These are phyloP conservation scores for Lamprologus sp. DNA, from an alignment of 2,113 vertebrate genomes.

Conservation along the genomic window DNA sequence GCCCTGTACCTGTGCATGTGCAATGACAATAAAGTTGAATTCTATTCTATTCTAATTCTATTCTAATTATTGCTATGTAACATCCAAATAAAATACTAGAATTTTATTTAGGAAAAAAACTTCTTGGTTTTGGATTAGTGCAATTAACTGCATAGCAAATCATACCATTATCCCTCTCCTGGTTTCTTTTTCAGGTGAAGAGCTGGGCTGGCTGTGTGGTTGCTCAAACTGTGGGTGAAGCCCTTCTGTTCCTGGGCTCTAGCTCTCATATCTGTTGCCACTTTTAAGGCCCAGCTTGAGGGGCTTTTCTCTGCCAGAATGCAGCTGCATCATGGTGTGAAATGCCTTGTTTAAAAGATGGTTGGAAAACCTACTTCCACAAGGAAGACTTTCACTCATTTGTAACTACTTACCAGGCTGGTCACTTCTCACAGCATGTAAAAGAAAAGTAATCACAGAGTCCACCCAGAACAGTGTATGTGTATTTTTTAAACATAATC, in stretches of 20 bases:
- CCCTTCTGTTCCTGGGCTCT: neutral
- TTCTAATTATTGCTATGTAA: neutral
- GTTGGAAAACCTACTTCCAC: neutral
- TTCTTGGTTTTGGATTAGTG: neutral
- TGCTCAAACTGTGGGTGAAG: neutral
- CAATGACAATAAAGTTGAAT: too few species aligned
- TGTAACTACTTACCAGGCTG: neutral
- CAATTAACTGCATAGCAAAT: neutral
- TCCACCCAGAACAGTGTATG: neutral
- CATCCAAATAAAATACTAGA: neutral
- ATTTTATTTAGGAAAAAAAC: neutral
- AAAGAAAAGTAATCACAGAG: neutral
- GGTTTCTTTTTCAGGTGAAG: neutral
- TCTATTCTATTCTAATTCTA: too few species aligned
- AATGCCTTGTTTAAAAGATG: neutral
- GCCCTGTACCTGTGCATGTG: too few species aligned
- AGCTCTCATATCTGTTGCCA: neutral
- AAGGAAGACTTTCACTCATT: neutral
- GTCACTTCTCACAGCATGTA: neutral
- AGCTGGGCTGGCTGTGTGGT: accelerated
- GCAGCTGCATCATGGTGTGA: neutral
- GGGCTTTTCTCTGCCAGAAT: neutral
- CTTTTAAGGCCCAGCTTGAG: neutral
- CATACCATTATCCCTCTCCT: neutral
- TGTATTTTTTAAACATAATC: neutral